These are phyloP conservation scores for Scomberomorus guttatus DNA, from an alignment of 2,797 vertebrate species.

Conservation along the genomic window DNA sequence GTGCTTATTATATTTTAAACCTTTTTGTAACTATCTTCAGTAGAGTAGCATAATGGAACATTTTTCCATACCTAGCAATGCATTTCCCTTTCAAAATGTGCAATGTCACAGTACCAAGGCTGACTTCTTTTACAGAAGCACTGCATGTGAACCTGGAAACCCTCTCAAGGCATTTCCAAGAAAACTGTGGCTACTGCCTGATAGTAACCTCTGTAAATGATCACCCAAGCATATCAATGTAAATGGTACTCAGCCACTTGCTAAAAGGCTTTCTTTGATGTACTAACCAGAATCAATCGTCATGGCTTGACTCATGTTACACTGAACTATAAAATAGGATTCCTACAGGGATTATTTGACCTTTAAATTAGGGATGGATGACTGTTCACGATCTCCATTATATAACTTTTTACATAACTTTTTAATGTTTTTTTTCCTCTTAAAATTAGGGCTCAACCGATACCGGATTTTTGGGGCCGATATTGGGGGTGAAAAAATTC, in stretches of 20 bases:
- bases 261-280: slow-evolving; percentile 24
- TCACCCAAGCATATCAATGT: slow-evolving; percentile 1
- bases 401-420: background rate
- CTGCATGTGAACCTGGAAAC: slow-evolving; percentile 22
- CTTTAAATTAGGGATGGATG: background rate
- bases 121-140: background rate
- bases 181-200: slow-evolving; percentile 4
- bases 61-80: background rate
- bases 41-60: background rate
- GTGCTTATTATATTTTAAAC: background rate
- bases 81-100: background rate
- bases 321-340: slow-evolving; percentile 10
- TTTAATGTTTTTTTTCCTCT: background rate
- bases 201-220: slow-evolving; percentile 26
- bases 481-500: too few species aligned
- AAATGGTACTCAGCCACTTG: background rate
- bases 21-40: background rate
- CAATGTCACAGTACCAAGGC: slow-evolving; percentile 5
- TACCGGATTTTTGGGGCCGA: too few species aligned
- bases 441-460: too few species aligned
- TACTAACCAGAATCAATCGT: background rate
- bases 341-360: background rate
- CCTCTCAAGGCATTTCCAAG: slow-evolving; percentile 23
- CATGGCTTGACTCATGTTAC: background rate
- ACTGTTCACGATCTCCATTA: background rate